Percentiles rank a stretch among this genome's conserved stretches.
Conservation (phyloP, 2,113 vertebrate species). For the Micromys minutus region DNA sequence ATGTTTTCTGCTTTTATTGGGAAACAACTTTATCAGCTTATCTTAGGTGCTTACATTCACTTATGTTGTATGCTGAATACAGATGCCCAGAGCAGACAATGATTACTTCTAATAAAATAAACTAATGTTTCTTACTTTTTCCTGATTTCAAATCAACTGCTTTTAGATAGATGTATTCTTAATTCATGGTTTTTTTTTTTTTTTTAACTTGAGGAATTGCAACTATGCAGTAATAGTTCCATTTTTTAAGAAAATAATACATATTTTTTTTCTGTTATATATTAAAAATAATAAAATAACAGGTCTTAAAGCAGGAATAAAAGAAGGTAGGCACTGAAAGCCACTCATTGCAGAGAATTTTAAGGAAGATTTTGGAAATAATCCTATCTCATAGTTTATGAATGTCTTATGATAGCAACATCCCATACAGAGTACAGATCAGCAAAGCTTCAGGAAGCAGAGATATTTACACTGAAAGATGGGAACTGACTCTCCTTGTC, state of each 20-base stretch:
- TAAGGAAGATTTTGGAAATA: background rate
- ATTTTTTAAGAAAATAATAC: background rate
- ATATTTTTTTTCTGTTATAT: background rate
- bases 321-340: background rate
- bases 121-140: background rate
- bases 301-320: background rate
- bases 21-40: too few species aligned
- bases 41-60: background rate
- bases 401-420: too few species aligned
- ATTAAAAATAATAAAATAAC: background rate
- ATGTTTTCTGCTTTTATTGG: background rate
- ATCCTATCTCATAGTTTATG: background rate
- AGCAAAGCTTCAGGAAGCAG: background rate
- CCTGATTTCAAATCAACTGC: background rate
- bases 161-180: background rate
- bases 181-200: background rate
- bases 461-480: background rate
- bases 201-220: background rate
- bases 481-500: background rate
- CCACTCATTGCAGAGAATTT: background rate
- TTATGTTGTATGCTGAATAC: too few species aligned
- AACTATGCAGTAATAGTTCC: background rate
- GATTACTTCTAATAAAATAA: background rate
- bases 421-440: background rate
- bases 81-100: background rate